phyloP scores from a whole-genome alignment of 2,888 invertebrate species.

The Himalopsyche tibetana region DNA sequence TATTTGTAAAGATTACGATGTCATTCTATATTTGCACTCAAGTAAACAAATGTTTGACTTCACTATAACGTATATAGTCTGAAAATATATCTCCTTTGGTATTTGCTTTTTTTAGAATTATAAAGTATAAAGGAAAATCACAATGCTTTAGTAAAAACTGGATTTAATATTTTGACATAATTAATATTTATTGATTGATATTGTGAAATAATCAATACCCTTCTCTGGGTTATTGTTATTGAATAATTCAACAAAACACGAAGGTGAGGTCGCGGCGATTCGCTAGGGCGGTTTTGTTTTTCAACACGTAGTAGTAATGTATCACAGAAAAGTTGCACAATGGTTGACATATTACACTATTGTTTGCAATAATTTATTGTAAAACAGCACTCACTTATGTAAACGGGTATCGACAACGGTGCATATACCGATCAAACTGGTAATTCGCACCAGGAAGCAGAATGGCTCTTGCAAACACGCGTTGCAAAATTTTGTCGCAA shows the following conservation, averaged over 20 bases:
- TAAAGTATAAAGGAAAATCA: no score
- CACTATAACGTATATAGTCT: no score
- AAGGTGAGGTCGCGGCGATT: constrained; percentile 10
- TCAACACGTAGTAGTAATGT: background rate
- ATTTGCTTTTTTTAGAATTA: no score
- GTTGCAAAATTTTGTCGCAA: constrained; percentile 41
- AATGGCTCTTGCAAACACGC: constrained; percentile 16
- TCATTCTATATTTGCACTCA: no score
- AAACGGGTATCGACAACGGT: constrained; percentile 34
- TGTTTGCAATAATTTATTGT: constrained; percentile 29
- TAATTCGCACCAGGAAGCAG: constrained; percentile 38
- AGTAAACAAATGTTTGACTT: no score
- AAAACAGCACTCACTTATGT: constrained; percentile 2
- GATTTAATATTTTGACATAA: no score
- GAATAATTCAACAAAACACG: background rate
- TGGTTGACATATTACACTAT: constrained; percentile 32
- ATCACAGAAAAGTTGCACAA: background rate
- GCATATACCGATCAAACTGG: constrained; percentile 25
- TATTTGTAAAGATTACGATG: no score
- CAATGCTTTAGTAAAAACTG: no score
- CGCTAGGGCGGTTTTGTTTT: constrained; percentile 25
- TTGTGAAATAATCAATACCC: background rate
- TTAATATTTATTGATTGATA: no score
- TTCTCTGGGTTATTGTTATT: background rate
- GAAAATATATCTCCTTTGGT: no score